These are phyloP conservation scores for Alcis repandata DNA, from an alignment of 2,888 invertebrate species.

Conservation along the genomic window DNA sequence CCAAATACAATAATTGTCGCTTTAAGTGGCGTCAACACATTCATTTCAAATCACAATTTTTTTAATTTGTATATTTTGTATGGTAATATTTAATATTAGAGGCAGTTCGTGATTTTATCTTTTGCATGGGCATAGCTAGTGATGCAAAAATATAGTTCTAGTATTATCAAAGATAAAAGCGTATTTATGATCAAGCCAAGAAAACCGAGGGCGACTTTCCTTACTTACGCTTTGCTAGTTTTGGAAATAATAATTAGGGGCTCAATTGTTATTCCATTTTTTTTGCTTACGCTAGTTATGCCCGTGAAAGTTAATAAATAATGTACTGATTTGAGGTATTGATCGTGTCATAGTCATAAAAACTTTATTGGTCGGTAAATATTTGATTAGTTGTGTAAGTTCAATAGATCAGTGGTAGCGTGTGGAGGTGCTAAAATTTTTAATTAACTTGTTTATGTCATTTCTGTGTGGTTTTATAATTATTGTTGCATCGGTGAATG, in stretches of 20 bases:
- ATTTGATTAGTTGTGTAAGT: constrained; percentile 67
- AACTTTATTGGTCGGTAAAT: constrained; percentile 60
- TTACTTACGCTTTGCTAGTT: no score
- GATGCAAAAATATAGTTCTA: background rate
- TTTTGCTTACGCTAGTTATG: constrained; percentile 12
- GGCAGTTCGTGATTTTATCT: constrained; percentile 10
- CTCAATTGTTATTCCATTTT: background rate
- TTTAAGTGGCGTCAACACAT: constrained; percentile 53
- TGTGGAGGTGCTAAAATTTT: constrained; percentile 82
- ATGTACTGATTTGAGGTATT: constrained; percentile 68
- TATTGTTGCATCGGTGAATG: constrained; percentile 60
- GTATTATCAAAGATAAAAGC: background rate
- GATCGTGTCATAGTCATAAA: constrained; percentile 63
- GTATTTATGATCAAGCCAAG: background rate
- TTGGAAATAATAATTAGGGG: background rate
- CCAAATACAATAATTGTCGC: constrained; percentile 72
- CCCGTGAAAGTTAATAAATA: constrained; percentile 48
- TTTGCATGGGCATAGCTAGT: constrained; percentile 19
- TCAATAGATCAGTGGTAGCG: constrained; percentile 68
- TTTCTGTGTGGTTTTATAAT: constrained; percentile 65
- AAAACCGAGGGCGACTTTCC: background rate
- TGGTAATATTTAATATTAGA: constrained; percentile 22
- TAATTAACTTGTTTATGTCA: constrained; percentile 64
- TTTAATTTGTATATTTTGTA: constrained; percentile 55
- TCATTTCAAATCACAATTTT: constrained; percentile 77